Conservation (phyloP, 1,140 invertebrate genomes). For the Platorchestia sp. region DNA sequence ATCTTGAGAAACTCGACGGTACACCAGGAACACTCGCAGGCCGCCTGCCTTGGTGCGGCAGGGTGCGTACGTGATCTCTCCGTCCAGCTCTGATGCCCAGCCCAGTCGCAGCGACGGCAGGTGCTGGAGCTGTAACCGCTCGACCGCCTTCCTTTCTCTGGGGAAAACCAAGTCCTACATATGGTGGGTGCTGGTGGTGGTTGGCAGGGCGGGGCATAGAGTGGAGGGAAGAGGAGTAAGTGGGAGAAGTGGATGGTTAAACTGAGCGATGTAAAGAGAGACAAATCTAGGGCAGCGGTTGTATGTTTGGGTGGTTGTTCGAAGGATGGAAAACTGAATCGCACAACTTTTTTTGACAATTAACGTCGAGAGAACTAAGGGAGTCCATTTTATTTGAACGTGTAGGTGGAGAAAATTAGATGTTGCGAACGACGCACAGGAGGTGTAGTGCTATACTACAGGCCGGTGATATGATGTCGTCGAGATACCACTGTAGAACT, state of each 20-base stretch:
- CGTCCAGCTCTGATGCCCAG: neutral
- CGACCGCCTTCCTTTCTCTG: constrained; percentile 4
- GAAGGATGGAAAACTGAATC: neutral
- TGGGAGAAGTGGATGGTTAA: neutral
- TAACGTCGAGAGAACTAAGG: neutral
- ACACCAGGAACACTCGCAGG: no score
- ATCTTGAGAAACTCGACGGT: no score
- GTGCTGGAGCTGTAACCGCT: neutral
- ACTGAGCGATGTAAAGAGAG: neutral
- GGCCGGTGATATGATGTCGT: neutral
- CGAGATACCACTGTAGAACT: neutral
- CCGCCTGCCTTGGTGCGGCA: no score
- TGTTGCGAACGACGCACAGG: neutral
- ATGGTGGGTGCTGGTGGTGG: neutral
- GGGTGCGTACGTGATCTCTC: no score
- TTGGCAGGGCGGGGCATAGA: neutral
- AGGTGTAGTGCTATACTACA: neutral
- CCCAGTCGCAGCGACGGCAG: neutral
- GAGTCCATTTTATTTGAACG: neutral
- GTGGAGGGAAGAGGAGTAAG: neutral
- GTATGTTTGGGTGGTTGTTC: neutral
- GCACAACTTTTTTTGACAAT: neutral
- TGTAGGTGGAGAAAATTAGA: neutral
- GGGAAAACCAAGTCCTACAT: neutral
- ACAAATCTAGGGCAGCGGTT: neutral